Conservation (phyloP, 2,888 invertebrate species). For the Celastrina argiolus region DNA sequence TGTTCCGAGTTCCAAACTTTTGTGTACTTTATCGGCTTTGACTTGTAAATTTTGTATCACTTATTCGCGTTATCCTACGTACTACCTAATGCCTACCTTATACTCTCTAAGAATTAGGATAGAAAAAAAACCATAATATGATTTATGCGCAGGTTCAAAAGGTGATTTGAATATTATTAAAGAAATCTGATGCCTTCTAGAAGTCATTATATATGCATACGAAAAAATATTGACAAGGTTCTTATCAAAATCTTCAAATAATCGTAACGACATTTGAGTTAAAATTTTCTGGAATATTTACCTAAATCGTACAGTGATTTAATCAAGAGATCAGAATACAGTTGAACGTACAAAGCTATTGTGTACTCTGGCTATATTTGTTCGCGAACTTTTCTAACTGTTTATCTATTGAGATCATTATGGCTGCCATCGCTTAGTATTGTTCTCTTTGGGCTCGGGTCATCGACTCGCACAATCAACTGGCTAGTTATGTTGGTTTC, state of each 20-base stretch:
- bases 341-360: slow-evolving; percentile 1
- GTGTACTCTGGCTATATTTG: slow-evolving; percentile 13
- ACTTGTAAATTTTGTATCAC: background rate
- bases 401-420: slow-evolving; percentile 47
- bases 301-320: background rate
- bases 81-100: no score
- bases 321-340: background rate
- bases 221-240: no score
- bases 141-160: no score
- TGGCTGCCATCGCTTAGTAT: slow-evolving; percentile 54
- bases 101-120: background rate
- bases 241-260: background rate
- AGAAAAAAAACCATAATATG: no score
- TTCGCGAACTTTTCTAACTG: slow-evolving; percentile 20
- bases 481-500: slow-evolving; percentile 49
- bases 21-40: background rate
- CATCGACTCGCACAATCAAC: slow-evolving; percentile 59
- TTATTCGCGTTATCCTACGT: background rate
- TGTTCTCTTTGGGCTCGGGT: slow-evolving; percentile 69
- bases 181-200: background rate
- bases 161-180: no score
- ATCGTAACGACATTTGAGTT: background rate
- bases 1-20: background rate
- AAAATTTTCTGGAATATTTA: background rate
- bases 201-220: background rate